Base-by-base conservation (phyloP, 2,113 vertebrate genomes). In the Syngnathoides biaculeatus region DNA sequence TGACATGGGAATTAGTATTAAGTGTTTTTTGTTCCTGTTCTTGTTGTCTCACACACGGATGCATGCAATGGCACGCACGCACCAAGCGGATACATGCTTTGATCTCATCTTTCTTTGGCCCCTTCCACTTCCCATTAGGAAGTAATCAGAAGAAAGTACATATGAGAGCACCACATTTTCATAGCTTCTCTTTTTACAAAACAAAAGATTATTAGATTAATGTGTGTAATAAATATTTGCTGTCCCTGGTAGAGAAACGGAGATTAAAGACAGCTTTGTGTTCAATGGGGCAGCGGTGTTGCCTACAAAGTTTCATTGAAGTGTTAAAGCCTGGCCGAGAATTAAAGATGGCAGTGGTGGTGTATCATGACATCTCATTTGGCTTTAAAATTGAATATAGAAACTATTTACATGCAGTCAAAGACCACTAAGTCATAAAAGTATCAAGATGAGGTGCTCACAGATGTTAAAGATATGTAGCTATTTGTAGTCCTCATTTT, bases 201-300 rank as follows among this genome's bases (percentile, higher is more conserved):
- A 91, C 89, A 90, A 86, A 81, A 84, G 82, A 87, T 91, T 90
- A 92, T 90, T 90, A 78, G 89, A 91, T 92, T 88, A 92, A 88
- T 79, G 72, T 79, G 83, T 83, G 84, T 77, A 84, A 85, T 77
- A 84, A 71, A 87, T 71, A 76, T 88, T 75, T 84, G 78, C 77
- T 71, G 87, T 89, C 87, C 87, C 74, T 55, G 45, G 77, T 72
- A 79, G 69, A 79, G 64, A 40, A 71, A 30, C 1, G 59, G 64
- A 79, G 84, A 89, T 89, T 80, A 88, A 86, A 89, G 81, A 39
- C 68, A 69, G 58, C 65, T 64, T 78, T 73, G 59, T 74, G 57
- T 68, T 80, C 79, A 78, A 76, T 55, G 55, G 79, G 72, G 67
- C 77, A 71, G 73, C 67, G 50, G 69, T 76, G 77, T 78, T 43